phyloP scores from a whole-genome alignment of 1,140 invertebrate species.

The Trichogramma pretiosum region DNA sequence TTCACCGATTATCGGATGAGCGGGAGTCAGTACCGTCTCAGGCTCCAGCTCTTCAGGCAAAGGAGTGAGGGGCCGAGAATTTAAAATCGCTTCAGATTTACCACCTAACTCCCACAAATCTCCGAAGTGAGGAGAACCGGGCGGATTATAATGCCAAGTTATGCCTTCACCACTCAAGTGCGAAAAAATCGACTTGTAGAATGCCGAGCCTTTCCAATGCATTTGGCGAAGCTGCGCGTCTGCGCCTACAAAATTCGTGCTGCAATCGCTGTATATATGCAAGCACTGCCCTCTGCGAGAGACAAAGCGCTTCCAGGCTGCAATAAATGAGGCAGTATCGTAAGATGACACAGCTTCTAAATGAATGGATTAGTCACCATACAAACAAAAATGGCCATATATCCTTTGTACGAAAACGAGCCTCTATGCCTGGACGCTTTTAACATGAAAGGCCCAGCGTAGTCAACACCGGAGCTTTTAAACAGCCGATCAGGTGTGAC shows the following conservation, averaged over 20 bases:
- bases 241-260: neutral
- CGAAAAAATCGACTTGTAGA: neutral
- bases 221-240: neutral
- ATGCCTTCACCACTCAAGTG: neutral
- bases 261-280: neutral
- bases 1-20: neutral
- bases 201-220: neutral
- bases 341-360: neutral
- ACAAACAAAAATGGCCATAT: neutral
- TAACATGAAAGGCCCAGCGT: neutral
- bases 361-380: neutral
- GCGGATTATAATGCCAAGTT: neutral
- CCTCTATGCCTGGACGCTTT: neutral
- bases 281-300: neutral
- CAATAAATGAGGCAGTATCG: neutral
- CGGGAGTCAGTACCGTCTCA: neutral
- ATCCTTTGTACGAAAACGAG: neutral
- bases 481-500: neutral
- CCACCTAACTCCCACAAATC: neutral
- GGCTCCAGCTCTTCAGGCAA: neutral
- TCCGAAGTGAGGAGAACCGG: neutral
- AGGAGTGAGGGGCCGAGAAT: neutral
- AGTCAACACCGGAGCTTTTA: neutral
- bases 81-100: neutral
- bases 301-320: neutral